These are phyloP conservation scores for Pandion haliaetus DNA, from an alignment of 2,113 vertebrate genomes.

Conservation along the genomic window DNA sequence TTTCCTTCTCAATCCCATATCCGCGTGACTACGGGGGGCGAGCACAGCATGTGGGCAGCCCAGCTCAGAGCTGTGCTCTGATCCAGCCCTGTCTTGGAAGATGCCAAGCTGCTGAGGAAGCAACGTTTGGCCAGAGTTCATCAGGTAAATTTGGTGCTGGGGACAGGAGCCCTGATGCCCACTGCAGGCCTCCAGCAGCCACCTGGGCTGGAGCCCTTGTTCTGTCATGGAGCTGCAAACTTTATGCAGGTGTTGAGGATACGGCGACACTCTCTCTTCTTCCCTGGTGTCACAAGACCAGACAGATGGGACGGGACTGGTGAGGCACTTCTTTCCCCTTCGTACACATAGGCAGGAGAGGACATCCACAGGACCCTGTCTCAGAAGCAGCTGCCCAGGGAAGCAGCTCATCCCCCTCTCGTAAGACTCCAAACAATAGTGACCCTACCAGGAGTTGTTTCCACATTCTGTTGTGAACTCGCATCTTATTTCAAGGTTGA, in stretches of 20 bases:
- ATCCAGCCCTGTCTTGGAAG: background rate
- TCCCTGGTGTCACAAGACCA: background rate
- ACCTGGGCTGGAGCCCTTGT: background rate
- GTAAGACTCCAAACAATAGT: background rate
- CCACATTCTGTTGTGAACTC: background rate
- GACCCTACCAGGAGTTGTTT: background rate
- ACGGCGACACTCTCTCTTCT: fast-evolving
- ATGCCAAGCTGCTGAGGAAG: background rate
- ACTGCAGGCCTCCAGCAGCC: background rate
- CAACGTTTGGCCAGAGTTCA: background rate
- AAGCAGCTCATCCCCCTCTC: background rate
- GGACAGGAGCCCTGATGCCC: background rate
- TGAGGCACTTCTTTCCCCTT: background rate
- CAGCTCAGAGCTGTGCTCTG: background rate
- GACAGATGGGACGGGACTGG: background rate
- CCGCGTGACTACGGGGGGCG: fast-evolving
- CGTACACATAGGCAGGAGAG: background rate
- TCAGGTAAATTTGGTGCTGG: background rate
- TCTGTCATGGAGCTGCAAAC: background rate
- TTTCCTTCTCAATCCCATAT: background rate
- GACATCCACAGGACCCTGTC: background rate
- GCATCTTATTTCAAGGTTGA: background rate
- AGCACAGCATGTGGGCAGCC: background rate
- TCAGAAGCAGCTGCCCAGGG: background rate
- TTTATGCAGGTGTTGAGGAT: background rate